Evolutionary conservation across 2,113 vertebrate genomes (phyloP).

Genomic region (Aramus guarauna): DNA sequence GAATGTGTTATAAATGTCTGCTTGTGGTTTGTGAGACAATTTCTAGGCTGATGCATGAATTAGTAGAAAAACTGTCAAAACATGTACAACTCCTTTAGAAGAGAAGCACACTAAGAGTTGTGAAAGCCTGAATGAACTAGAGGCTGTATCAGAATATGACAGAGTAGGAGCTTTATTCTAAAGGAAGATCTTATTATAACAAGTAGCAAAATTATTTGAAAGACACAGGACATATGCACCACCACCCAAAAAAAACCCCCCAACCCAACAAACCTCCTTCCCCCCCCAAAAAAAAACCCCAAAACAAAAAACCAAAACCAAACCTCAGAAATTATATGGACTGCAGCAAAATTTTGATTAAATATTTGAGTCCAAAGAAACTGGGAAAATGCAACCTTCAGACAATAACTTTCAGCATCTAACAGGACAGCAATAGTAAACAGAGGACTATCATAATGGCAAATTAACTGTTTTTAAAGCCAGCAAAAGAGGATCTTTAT

Average conservation of each 20-base stretch:
- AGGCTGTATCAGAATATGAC: not conserved
- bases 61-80: constrained; percentile 34
- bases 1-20: not conserved
- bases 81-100: not conserved
- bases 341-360: not conserved
- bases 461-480: not conserved
- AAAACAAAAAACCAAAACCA: not conserved
- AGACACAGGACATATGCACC: not conserved
- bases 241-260: not conserved
- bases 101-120: not conserved
- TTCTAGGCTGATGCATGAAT: not conserved
- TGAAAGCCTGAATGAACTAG: constrained; percentile 17
- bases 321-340: not conserved
- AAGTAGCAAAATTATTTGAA: not conserved
- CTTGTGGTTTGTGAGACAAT: not conserved
- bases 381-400: not conserved
- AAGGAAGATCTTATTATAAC: not conserved
- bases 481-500: not conserved
- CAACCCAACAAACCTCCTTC: too few relatives aligned
- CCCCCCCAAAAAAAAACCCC: not conserved
- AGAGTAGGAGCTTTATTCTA: not conserved
- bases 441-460: not conserved
- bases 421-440: not conserved
- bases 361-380: not conserved
- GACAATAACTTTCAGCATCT: not conserved